Percentiles rank a stretch among this genome's conserved stretches.
Conservation (phyloP, 1,140 invertebrate genomes). For the Colletes latitarsis region DNA sequence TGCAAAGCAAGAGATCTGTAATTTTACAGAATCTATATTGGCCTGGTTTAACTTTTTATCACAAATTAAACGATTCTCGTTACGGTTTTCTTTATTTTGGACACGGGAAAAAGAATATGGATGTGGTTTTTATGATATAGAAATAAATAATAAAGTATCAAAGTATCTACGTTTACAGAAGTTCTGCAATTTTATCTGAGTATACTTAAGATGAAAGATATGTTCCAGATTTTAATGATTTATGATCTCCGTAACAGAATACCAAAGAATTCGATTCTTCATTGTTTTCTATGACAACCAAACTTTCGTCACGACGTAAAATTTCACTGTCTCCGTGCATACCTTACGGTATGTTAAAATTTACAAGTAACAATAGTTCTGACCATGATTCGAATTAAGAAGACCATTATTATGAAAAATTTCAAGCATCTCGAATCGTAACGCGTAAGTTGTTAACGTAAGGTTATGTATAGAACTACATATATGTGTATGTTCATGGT, state of each 20-base stretch:
- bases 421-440: not conserved
- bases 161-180: no score
- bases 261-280: not conserved
- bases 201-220: no score
- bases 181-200: no score
- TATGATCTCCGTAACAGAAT: not conserved
- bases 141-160: not conserved
- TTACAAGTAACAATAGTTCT: constrained; percentile 27
- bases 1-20: constrained; percentile 81
- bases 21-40: constrained; percentile 87
- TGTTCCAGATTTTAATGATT: no score
- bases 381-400: constrained; percentile 8
- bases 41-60: constrained; percentile 89
- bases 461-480: constrained; percentile 3
- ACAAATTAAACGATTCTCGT: constrained; percentile 84
- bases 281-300: constrained; percentile 35
- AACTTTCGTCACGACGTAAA: constrained; percentile 21
- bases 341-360: not conserved
- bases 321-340: constrained; percentile 22
- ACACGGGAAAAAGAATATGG: constrained; percentile 87
- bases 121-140: constrained; percentile 87
- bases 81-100: constrained; percentile 88
- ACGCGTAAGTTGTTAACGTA: constrained; percentile 11
- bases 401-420: constrained; percentile 7
- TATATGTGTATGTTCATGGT: no score